Percentiles rank a stretch among this genome's conserved stretches.
phyloP scores from a whole-genome alignment of 1,140 invertebrate species.

The Trissolcus basalis region DNA sequence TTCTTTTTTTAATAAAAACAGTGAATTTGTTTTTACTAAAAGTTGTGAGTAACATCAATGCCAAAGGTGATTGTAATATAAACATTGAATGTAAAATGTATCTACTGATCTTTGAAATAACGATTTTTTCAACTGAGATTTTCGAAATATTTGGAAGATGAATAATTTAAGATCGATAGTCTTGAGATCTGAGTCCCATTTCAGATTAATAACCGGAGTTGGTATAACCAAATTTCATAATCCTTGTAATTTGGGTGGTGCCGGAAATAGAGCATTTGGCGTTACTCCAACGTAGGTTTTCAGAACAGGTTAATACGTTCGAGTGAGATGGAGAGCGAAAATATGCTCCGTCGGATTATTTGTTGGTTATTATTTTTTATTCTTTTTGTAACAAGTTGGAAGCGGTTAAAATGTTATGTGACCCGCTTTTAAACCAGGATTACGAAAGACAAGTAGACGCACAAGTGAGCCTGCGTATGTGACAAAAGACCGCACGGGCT shows the following conservation, averaged over 20 bases:
- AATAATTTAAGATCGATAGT: not conserved
- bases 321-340: conserved; percentile 14
- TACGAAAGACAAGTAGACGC: conserved; percentile 62
- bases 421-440: conserved; percentile 54
- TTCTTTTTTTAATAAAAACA: too few species aligned
- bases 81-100: conserved; percentile 5
- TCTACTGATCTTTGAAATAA: not conserved
- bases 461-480: conserved; percentile 42
- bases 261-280: conserved; percentile 59
- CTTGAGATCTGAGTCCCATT: not conserved
- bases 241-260: conserved; percentile 45
- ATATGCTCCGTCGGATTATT: conserved; percentile 60
- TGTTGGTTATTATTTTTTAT: conserved; percentile 27
- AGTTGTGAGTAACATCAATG: too few species aligned
- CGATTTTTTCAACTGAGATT: not conserved
- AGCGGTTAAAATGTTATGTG: conserved; percentile 61
- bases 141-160: not conserved
- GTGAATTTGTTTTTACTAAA: too few species aligned
- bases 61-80: too few species aligned
- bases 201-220: not conserved
- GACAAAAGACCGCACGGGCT: conserved; percentile 59
- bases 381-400: conserved; percentile 32
- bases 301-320: conserved; percentile 22
- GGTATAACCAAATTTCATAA: conserved; percentile 24
- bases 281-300: conserved; percentile 40